phyloP scores from a whole-genome alignment of 2,888 invertebrate genomes.

The Ptilodon capucinus region DNA sequence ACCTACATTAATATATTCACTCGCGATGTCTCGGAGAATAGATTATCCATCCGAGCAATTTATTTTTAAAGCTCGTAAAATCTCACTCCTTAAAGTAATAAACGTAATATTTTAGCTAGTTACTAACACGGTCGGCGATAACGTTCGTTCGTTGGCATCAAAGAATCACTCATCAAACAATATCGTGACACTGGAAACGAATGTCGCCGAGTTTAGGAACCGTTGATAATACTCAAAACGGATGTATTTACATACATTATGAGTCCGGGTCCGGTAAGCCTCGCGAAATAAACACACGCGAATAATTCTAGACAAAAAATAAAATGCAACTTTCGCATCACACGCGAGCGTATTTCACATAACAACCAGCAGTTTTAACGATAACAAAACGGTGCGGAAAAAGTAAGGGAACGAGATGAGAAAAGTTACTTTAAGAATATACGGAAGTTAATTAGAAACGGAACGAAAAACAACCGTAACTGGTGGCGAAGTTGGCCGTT shows the following conservation, averaged over 20 bases:
- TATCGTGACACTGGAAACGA: conserved; percentile 66
- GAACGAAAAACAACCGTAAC: conserved; percentile 84
- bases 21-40: conserved; percentile 59
- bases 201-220: conserved; percentile 49
- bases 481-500: conserved; percentile 83
- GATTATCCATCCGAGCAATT: conserved; percentile 68
- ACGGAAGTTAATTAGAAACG: conserved; percentile 82
- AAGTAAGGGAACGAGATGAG: conserved; percentile 73
- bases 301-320: conserved; percentile 48
- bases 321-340: conserved; percentile 64
- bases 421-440: conserved; percentile 81
- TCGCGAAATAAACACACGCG: conserved; percentile 62
- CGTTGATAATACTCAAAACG: conserved; percentile 49
- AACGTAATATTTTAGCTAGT: conserved; percentile 77
- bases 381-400: conserved; percentile 58
- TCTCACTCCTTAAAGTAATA: conserved; percentile 77
- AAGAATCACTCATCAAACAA: conserved; percentile 67
- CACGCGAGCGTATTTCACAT: conserved; percentile 72
- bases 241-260: conserved; percentile 61
- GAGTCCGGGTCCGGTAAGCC: conserved; percentile 48
- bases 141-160: conserved; percentile 52
- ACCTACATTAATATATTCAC: conserved; percentile 69
- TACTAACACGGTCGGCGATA: conserved; percentile 58
- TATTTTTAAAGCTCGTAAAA: conserved; percentile 80
- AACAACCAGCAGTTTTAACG: conserved; percentile 57